phyloP scores from a whole-genome alignment of 1,140 invertebrate genomes.

The Habropoda laboriosa region DNA sequence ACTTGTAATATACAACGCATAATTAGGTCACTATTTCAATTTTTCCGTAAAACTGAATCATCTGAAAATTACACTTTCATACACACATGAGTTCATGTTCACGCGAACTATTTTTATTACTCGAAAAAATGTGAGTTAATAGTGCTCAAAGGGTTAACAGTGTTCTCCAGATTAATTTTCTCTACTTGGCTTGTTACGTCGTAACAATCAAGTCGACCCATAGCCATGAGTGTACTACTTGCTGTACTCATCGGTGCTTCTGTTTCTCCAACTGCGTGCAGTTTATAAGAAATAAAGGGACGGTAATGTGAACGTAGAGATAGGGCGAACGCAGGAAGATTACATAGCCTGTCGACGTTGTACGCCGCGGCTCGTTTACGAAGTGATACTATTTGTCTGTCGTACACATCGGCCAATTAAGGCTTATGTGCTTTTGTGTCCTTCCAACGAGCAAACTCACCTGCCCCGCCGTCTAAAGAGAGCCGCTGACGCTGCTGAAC shows the following conservation, averaged over 20 bases:
- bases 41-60: no score
- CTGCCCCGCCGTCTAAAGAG: conserved; percentile 20
- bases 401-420: conserved; percentile 61
- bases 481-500: conserved; percentile 25
- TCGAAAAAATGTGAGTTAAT: no score
- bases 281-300: conserved; percentile 23
- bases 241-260: background rate
- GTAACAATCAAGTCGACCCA: background rate
- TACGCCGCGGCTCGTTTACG: conserved; percentile 46
- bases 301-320: conserved; percentile 44
- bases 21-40: no score
- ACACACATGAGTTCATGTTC: no score
- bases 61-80: no score
- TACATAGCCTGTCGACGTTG: conserved; percentile 31
- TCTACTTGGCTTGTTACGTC: no score
- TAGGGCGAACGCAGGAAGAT: conserved; percentile 30
- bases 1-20: no score
- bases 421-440: conserved; percentile 65
- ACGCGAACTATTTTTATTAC: no score
- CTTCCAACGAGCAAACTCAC: conserved; percentile 52
- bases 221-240: background rate
- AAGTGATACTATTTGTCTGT: conserved; percentile 57
- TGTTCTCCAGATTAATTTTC: no score
- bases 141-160: no score
- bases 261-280: background rate